phyloP scores from a whole-genome alignment of 1,140 invertebrate genomes.

The Bradysia coprophila region DNA sequence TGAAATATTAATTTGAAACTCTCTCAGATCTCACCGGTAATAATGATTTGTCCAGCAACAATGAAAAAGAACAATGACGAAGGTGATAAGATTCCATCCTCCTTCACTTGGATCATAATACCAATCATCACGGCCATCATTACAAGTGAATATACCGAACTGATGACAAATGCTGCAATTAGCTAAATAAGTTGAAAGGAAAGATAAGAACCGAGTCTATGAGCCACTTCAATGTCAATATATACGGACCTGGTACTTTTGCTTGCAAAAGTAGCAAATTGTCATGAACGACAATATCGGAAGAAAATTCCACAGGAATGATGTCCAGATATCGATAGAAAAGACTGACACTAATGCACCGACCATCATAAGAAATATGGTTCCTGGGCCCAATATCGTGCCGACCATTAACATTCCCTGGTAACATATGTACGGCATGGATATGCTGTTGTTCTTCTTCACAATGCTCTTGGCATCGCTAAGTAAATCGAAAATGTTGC shows the following conservation, averaged over 20 bases:
- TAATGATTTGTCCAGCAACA: slow-evolving; percentile 37
- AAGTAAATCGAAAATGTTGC: slow-evolving; percentile 72
- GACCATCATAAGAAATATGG: slow-evolving; percentile 80
- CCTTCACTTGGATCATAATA: slow-evolving; percentile 56
- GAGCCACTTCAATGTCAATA: background rate
- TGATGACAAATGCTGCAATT: slow-evolving; percentile 53
- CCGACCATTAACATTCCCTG: slow-evolving; percentile 41
- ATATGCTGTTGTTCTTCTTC: slow-evolving; percentile 70
- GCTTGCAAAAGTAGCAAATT: slow-evolving; percentile 53
- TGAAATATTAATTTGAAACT: slow-evolving; percentile 3
- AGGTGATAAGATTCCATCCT: slow-evolving; percentile 61
- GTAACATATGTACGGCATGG: slow-evolving; percentile 62
- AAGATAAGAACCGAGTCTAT: background rate
- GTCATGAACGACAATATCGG: slow-evolving; percentile 56
- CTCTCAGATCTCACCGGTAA: slow-evolving; percentile 24
- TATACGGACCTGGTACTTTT: slow-evolving; percentile 42
- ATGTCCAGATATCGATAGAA: slow-evolving; percentile 53
- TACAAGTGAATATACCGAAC: slow-evolving; percentile 62
- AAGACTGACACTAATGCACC: slow-evolving; percentile 73
- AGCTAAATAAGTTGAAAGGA: slow-evolving; percentile 28
- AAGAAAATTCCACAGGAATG: slow-evolving; percentile 60
- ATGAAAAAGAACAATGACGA: slow-evolving; percentile 57
- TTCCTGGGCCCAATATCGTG: slow-evolving; percentile 32
- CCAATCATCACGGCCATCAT: slow-evolving; percentile 90
- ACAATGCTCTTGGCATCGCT: slow-evolving; percentile 53